These are phyloP conservation scores for Hemaris fuciformis DNA, from an alignment of 2,888 invertebrate species.

Conservation along the genomic window DNA sequence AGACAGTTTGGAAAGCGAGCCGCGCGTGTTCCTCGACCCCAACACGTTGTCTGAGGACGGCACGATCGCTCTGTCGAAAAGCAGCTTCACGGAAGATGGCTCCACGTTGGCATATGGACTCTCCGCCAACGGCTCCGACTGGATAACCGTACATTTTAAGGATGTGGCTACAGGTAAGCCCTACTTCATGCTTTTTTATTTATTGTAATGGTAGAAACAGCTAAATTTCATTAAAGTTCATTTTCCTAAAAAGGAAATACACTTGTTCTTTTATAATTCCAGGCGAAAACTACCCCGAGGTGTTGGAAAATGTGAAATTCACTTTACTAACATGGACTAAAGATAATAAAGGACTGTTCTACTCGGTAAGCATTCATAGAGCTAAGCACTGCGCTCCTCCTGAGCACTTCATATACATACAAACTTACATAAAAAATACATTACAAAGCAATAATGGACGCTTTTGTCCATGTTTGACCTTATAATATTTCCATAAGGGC, in stretches of 20 bases:
- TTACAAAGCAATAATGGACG: too few relatives aligned
- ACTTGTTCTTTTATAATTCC: slow-evolving; percentile 34
- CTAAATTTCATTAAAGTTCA: too few relatives aligned
- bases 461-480: neutral
- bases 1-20: slow-evolving; percentile 87
- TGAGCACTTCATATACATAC: too few relatives aligned
- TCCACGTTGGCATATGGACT: slow-evolving; percentile 94
- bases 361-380: slow-evolving; percentile 84
- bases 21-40: slow-evolving; percentile 95
- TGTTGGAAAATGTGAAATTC: slow-evolving; percentile 95
- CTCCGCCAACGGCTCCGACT: slow-evolving; percentile 97
- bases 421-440: too few relatives aligned
- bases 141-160: slow-evolving; percentile 94
- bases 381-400: slow-evolving; percentile 3
- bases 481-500: neutral
- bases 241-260: too few relatives aligned
- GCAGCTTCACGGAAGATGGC: slow-evolving; percentile 94
- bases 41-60: slow-evolving; percentile 96
- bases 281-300: slow-evolving; percentile 93
- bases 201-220: too few relatives aligned
- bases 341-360: slow-evolving; percentile 97
- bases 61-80: slow-evolving; percentile 89
- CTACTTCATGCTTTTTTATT: too few relatives aligned
- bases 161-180: slow-evolving; percentile 85
- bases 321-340: slow-evolving; percentile 96